These are phyloP conservation scores for Teleogryllus occipitalis DNA, from an alignment of 1,140 invertebrate species.

Conservation along the genomic window DNA sequence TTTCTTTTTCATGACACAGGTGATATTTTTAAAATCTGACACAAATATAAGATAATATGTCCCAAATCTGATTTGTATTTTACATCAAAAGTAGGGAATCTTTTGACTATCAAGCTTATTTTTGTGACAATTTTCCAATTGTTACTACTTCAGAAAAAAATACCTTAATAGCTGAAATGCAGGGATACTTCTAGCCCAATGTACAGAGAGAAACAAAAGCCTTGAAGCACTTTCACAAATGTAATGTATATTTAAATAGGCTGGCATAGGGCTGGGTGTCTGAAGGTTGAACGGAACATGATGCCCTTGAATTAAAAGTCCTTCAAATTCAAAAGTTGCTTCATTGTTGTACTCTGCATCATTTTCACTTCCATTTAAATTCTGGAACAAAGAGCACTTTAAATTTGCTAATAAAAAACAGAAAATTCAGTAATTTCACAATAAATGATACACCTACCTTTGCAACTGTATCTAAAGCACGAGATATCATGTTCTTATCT, in stretches of 20 bases:
- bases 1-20: no score
- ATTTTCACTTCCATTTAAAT: constrained; percentile 39
- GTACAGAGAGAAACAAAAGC: constrained; percentile 77
- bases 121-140: no score
- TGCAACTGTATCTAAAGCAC: constrained; percentile 68
- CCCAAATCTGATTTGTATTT: no score
- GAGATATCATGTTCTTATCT: constrained; percentile 59
- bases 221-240: constrained; percentile 88
- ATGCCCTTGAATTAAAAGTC: constrained; percentile 56
- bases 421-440: constrained; percentile 27
- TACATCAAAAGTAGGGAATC: no score
- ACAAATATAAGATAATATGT: no score
- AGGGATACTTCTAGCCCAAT: constrained; percentile 77
- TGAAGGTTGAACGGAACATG: constrained; percentile 70
- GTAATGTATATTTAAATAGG: constrained; percentile 78
- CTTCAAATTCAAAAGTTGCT: constrained; percentile 40
- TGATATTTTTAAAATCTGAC: no score
- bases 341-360: constrained; percentile 32
- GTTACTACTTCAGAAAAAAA: no score
- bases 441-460: constrained; percentile 38
- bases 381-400: constrained; percentile 32
- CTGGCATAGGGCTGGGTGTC: constrained; percentile 69
- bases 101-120: no score
- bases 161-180: constrained; percentile 73
- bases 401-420: constrained; percentile 28